Evolutionary conservation across 2,113 vertebrate genomes (phyloP).

Genomic region (Alethe castanea): DNA sequence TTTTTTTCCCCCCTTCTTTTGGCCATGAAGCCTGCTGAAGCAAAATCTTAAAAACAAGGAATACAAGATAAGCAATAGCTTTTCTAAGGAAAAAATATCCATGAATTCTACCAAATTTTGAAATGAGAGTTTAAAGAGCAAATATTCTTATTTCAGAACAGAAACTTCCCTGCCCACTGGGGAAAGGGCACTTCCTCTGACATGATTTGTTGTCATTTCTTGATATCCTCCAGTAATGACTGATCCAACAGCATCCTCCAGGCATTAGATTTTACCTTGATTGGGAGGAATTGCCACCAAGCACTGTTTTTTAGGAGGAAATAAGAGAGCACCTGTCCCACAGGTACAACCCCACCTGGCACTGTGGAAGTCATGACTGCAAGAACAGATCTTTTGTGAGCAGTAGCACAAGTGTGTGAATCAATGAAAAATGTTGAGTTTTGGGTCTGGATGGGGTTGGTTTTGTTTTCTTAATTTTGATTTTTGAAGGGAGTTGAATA

Average conservation of each 20-base stretch:
- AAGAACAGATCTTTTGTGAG: neutral
- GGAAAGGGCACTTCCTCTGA: neutral
- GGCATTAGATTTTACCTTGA: neutral
- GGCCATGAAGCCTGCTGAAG: neutral
- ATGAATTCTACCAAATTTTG: neutral
- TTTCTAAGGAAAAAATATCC: neutral
- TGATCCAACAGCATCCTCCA: neutral
- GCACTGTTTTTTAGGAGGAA: neutral
- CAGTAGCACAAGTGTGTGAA: neutral
- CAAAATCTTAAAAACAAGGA: constrained; percentile 11
- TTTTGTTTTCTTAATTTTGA: neutral
- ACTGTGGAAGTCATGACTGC: neutral
- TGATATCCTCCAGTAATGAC: neutral
- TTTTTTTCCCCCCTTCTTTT: neutral
- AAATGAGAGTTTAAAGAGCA: neutral
- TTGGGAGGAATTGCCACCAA: neutral
- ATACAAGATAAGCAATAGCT: neutral
- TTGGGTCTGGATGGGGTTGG: neutral
- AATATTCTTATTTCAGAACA: neutral
- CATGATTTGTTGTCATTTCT: neutral
- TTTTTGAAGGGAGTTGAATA: neutral
- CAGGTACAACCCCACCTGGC: neutral
- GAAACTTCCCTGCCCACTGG: neutral
- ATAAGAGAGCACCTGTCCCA: neutral
- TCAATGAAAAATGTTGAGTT: neutral